Evolutionary conservation across 2,888 invertebrate species (phyloP).

Genomic region (Dendrolimus houi): DNA sequence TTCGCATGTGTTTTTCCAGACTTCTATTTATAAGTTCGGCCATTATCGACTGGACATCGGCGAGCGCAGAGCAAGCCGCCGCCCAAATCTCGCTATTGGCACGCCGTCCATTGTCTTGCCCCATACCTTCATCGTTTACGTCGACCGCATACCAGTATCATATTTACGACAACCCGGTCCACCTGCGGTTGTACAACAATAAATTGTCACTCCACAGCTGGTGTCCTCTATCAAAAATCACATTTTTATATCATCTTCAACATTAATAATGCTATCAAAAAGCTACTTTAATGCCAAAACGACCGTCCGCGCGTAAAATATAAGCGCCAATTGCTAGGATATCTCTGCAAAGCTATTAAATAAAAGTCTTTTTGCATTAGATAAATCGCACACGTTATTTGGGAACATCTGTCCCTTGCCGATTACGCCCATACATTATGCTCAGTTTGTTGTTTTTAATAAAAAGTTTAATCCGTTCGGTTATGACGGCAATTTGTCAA

Average conservation of each 20-base stretch:
- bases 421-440: constrained; percentile 73
- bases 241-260: constrained; percentile 59
- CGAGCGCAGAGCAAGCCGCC: constrained; percentile 35
- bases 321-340: constrained; percentile 65
- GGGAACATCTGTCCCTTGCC: constrained; percentile 73
- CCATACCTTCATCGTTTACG: constrained; percentile 30
- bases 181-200: constrained; percentile 50
- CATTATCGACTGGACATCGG: neutral
- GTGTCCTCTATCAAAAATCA: constrained; percentile 55
- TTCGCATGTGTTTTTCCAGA: neutral
- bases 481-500: constrained; percentile 74
- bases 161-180: constrained; percentile 24
- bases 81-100: constrained; percentile 59
- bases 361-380: constrained; percentile 75
- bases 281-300: constrained; percentile 54
- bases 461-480: constrained; percentile 75
- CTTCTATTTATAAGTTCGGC: neutral
- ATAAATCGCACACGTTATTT: constrained; percentile 71
- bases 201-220: constrained; percentile 53
- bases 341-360: constrained; percentile 69
- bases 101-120: constrained; percentile 28
- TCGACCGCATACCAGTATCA: constrained; percentile 21
- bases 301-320: constrained; percentile 59
- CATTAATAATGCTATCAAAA: constrained; percentile 68
- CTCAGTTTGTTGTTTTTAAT: constrained; percentile 76